These are phyloP conservation scores for Ectobius pallidus DNA, from an alignment of 2,888 invertebrate species.

Conservation along the genomic window DNA sequence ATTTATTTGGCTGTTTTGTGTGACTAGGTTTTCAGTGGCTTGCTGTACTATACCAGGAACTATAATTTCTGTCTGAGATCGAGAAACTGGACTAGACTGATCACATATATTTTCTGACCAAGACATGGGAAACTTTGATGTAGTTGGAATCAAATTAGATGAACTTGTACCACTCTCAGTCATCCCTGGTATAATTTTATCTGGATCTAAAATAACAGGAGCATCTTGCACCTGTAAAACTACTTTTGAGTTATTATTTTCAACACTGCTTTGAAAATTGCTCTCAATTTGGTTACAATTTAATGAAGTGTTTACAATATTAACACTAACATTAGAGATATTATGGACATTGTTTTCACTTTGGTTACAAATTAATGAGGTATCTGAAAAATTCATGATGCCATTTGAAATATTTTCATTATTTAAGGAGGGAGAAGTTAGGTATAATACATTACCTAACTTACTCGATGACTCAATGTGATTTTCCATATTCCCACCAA, in stretches of 20 bases:
- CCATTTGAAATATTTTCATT: constrained; percentile 1
- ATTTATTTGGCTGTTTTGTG: neutral
- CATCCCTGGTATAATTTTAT: neutral
- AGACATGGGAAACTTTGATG: no score
- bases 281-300: neutral
- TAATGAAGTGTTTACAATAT: no score
- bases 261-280: neutral
- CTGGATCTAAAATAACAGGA: constrained; percentile 14
- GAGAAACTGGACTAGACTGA: no score
- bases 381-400: neutral
- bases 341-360: no score
- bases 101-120: no score
- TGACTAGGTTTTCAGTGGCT: constrained; percentile 5
- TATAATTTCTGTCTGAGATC: no score
- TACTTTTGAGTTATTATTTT: constrained; percentile 2
- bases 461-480: neutral
- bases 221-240: constrained; percentile 15
- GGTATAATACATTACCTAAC: neutral
- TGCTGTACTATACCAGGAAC: neutral
- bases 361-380: no score
- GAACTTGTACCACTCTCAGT: neutral
- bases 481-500: neutral
- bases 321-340: no score
- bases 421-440: constrained; percentile 9
- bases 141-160: no score